These are phyloP conservation scores for Neogobius melanostomus DNA, from an alignment of 2,113 vertebrate genomes.

Conservation along the genomic window DNA sequence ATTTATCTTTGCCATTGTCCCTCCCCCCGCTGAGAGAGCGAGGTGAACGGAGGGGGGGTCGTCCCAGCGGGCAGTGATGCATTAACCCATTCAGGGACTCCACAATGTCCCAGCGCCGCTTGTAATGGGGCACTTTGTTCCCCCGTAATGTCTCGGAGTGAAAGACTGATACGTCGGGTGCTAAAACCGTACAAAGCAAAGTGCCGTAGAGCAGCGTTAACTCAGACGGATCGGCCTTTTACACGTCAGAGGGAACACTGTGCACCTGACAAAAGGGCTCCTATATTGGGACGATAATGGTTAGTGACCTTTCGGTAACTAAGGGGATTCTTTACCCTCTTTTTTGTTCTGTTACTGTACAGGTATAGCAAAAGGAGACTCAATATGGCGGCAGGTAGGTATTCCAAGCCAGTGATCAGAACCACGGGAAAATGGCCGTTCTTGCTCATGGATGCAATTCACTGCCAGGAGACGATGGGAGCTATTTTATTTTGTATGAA, in stretches of 20 bases:
- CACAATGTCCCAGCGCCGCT: conserved; percentile 34
- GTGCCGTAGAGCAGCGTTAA: conserved; percentile 18
- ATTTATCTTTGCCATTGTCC: conserved; percentile 61
- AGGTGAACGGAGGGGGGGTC: conserved; percentile 41
- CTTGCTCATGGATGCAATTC: too few relatives aligned
- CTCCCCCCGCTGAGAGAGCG: conserved; percentile 23
- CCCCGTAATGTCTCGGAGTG: conserved; percentile 37
- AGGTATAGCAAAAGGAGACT: too few relatives aligned
- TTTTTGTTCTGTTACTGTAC: too few relatives aligned
- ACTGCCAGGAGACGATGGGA: too few relatives aligned
- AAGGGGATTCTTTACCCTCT: too few relatives aligned
- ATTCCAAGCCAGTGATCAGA: too few relatives aligned
- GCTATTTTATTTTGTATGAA: too few relatives aligned
- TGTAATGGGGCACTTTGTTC: conserved; percentile 57
- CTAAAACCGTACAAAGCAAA: conserved; percentile 23
- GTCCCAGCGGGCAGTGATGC: conserved; percentile 53
- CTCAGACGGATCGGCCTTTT: conserved; percentile 30
- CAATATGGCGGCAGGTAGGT: too few relatives aligned
- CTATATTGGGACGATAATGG: too few relatives aligned
- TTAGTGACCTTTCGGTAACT: too few relatives aligned
- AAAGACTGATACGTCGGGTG: conserved; percentile 49
- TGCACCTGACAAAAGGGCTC: not conserved
- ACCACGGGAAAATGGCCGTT: too few relatives aligned
- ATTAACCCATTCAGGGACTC: conserved; percentile 49
- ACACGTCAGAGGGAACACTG: not conserved